Base-by-base conservation (phyloP, 2,797 vertebrate species). In the Tenualosa ilisha region DNA sequence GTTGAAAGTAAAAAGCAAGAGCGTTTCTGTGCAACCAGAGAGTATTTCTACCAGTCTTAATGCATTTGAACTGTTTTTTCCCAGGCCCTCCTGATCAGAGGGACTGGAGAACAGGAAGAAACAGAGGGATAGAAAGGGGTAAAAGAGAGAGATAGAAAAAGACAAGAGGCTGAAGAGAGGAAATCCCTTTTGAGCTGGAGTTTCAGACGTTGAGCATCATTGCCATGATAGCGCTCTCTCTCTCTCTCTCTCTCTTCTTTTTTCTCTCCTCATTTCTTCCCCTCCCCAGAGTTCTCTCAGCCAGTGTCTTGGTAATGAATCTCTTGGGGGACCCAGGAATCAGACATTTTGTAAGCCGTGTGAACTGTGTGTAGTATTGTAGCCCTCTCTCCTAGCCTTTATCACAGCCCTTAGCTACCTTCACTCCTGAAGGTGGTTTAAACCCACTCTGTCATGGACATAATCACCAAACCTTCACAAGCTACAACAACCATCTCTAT, bases 241-340 rank as follows among this genome's bases (percentile, higher is more conserved):
- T 91, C 94, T 94, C 11, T 40, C 15, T 11, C 37, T 15, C 13
- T 31, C 15, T 6, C 15, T 20, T 37, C 68, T 13, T 17, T 75
- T 20, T 68, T 8, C 13, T 40, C 37, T 40, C 7, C 9, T 40
- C 3, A 22, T 4, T 61, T 3, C n/a, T 20, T 61, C 20, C n/a
- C n/a, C 59, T 61, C 59, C 59, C 59, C 59, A 3, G 12, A 3
- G 12, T 22, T 26, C 24, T 26, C 26, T 24, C 91, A 91, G 91
- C 93, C 84, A 9, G 89, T 91, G 90, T 94, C 92, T 95, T 90
- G 79, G 89, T 95, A 95, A 96, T 96, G 92, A 95, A 94, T 93
- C 95, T 94, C 94, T 82, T 9, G 50, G 87, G 94, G 93, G 95
- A 89, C 94, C 94, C 93, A 82, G 68, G 86, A 51, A 81, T 46